phyloP scores from a whole-genome alignment of 2,113 vertebrate species.

The Capricornis sumatraensis region DNA sequence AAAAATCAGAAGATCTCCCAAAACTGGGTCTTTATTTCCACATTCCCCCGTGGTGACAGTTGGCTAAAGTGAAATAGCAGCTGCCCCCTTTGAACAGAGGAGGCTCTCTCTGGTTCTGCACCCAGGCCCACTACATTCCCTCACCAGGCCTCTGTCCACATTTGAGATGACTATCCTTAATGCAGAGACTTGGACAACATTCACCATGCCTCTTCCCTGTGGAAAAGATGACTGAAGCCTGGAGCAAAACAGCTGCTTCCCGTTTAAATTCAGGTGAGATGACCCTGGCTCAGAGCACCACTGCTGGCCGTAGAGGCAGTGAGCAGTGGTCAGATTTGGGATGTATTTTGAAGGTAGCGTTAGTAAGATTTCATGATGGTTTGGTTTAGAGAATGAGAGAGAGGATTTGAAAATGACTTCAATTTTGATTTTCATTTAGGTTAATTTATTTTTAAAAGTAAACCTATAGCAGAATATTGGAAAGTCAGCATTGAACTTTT shows the following conservation, averaged over 20 bases:
- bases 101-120: not conserved
- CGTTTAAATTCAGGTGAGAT: not conserved
- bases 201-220: not conserved
- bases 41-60: not conserved
- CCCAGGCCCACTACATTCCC: not conserved
- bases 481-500: not conserved
- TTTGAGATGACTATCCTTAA: not conserved
- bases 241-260: not conserved
- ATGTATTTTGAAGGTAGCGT: not conserved
- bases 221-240: not conserved
- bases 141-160: not conserved
- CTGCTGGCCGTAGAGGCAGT: not conserved
- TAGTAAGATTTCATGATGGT: not conserved
- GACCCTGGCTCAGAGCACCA: not conserved
- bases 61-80: not conserved
- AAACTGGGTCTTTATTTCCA: not conserved
- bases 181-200: not conserved
- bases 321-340: not conserved
- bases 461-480: not conserved
- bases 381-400: not conserved
- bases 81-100: not conserved
- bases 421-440: not conserved
- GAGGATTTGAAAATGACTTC: not conserved
- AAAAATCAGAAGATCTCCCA: constrained; percentile 3
- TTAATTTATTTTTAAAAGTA: not conserved